Percentiles rank a stretch among this genome's conserved stretches.
Evolutionary conservation across 1,140 invertebrate genomes (phyloP).

Genomic region (Philopotamus ludificatus): DNA sequence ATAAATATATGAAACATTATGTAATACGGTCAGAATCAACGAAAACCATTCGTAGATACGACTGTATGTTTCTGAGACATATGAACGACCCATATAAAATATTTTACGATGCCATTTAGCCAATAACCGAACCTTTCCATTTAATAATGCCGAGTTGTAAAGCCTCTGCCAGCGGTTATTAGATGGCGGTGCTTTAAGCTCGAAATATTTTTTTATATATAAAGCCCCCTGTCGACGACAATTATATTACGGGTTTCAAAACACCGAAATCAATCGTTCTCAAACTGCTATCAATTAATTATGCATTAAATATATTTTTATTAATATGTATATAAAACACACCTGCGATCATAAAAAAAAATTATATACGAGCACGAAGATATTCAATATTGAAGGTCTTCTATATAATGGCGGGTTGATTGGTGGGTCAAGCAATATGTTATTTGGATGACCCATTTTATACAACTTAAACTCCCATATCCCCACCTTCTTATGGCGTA

Average conservation of each 20-base stretch:
- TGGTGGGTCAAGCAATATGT: slow-evolving; percentile 9
- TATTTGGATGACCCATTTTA: slow-evolving; percentile 17
- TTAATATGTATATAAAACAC: too few species aligned
- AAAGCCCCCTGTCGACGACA: slow-evolving; percentile 4
- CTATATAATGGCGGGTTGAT: slow-evolving; percentile 15
- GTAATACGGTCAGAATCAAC: too few species aligned
- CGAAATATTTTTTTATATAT: not conserved
- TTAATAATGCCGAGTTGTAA: not conserved
- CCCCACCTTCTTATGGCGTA: not conserved
- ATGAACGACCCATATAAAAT: too few species aligned
- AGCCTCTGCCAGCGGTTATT: slow-evolving; percentile 14
- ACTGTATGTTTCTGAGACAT: too few species aligned
- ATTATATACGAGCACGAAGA: not conserved
- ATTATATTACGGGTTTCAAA: too few species aligned
- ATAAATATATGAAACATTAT: too few species aligned
- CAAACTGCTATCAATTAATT: not conserved
- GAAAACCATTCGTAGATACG: too few species aligned
- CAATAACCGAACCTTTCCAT: slow-evolving; percentile 32
- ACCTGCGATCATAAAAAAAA: too few species aligned
- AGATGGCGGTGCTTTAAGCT: slow-evolving; percentile 22
- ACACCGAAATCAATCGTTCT: too few species aligned
- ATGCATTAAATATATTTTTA: not conserved
- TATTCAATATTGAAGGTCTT: not conserved
- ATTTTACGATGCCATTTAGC: slow-evolving; percentile 34
- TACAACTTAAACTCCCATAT: not conserved